Evolutionary conservation across 2,797 vertebrate genomes (phyloP), one percentile per base, ranked within the genome.

Genomic region (Manis javanica): DNA sequence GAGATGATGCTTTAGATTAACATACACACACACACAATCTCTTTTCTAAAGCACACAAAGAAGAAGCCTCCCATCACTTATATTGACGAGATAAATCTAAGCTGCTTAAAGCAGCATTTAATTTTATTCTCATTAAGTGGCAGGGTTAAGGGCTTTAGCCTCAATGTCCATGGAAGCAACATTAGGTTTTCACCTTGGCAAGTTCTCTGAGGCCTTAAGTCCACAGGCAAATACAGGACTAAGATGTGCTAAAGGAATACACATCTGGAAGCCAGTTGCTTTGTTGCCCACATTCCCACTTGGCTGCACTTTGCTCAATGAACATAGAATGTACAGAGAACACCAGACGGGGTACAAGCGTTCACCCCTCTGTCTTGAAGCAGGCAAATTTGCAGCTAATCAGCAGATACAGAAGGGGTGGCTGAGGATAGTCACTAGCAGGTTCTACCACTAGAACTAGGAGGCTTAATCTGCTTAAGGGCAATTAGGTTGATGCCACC

Each of bases 91-190:
- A 95, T 97, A 96, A 98, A 97, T 95, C 96, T 97, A 94, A 95
- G 96, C 95, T 96, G 97, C 97, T 97, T 97, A 96, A 94, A 98
- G 96, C 95, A 96, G 96, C 95, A 97, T 96, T 97, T 97, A 96
- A 95, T 94, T 97, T 94, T 97, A 95, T 97, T 94, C 93, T 95
- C 95, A 96, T 96, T 95, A 96, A 96, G 90, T 95, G 29, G 6
- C 53, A 81, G 95, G 95, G 98, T 77, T 85, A 87, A 97, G 81
- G 97, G 86, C 91, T 98, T 97, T 97, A 88, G 78, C 88, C 95
- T 97, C 57, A 11, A 84, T 0, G 55, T 93, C 94, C 64, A 78
- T 69, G 71, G 87, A 94, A 96, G 90, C 29, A 59, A 96, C 74
- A 90, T 88, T 81, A 97, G 69, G 72, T 93, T 96, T 96, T 97